These are phyloP conservation scores for Philaenus spumarius DNA, from an alignment of 1,140 invertebrate genomes.

Conservation along the genomic window DNA sequence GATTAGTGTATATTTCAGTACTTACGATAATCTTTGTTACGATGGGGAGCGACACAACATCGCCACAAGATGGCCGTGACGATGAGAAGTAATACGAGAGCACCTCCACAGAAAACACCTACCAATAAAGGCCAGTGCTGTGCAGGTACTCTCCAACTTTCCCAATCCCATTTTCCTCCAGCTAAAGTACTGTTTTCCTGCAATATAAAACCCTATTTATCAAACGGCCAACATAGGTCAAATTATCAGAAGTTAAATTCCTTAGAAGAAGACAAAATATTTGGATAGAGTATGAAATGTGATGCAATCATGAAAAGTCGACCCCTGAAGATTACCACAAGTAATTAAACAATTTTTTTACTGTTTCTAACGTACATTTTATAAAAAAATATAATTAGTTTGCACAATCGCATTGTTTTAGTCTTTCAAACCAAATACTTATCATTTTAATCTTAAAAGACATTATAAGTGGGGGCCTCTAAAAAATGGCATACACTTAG, in stretches of 20 bases:
- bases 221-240: no score
- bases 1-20: no score
- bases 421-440: no score
- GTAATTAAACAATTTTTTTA: no score
- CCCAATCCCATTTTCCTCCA: conserved; percentile 14
- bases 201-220: background rate
- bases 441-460: no score
- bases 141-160: conserved; percentile 39
- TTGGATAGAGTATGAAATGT: background rate
- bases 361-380: no score
- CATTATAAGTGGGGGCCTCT: no score
- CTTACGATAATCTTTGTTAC: conserved; percentile 46
- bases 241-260: background rate
- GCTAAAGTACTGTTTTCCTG: conserved; percentile 16
- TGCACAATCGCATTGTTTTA: no score
- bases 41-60: conserved; percentile 44
- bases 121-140: conserved; percentile 45
- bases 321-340: no score
- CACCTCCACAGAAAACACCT: conserved; percentile 44
- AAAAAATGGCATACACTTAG: no score
- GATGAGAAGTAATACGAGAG: conserved; percentile 42
- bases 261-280: background rate
- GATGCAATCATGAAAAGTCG: no score
- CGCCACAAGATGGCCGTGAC: conserved; percentile 44
- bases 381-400: no score